Conservation (phyloP, 2,797 vertebrate species). For the Hipposideros larvatus region DNA sequence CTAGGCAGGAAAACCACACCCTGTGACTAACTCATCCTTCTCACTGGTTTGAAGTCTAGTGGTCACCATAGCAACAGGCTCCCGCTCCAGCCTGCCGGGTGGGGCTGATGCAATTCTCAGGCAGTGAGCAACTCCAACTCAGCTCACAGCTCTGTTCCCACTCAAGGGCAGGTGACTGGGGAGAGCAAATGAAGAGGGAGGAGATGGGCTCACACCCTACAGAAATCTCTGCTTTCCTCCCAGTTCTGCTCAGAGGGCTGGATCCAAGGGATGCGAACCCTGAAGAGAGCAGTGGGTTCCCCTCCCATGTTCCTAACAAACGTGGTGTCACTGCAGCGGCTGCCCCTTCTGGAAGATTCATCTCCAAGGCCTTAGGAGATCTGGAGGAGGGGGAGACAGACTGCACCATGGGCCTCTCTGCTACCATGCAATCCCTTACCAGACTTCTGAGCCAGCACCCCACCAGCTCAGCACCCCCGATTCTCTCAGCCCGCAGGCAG, state of each 20-base stretch:
- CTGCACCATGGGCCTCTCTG: background rate
- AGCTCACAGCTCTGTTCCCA: conserved; percentile 47
- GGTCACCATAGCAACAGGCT: conserved; percentile 86
- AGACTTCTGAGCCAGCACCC: background rate
- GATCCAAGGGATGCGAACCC: background rate
- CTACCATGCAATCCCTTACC: too few species aligned
- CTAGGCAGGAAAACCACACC: conserved; percentile 61
- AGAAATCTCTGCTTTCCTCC: background rate
- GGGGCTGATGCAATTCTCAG: conserved; percentile 78
- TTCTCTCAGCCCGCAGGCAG: background rate
- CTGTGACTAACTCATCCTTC: conserved; percentile 60
- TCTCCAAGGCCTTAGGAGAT: background rate
- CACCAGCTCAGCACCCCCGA: background rate
- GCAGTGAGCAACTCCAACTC: conserved; percentile 48
- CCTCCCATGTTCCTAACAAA: background rate
- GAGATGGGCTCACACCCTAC: background rate
- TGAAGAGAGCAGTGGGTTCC: background rate
- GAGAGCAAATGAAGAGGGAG: conserved; percentile 8
- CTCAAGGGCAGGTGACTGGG: background rate
- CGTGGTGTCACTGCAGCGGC: background rate
- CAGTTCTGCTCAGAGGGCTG: background rate
- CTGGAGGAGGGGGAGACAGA: background rate
- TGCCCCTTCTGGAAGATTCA: background rate
- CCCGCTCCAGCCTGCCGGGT: conserved; percentile 77
- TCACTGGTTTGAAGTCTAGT: conserved; percentile 70